These are phyloP conservation scores for Dorcus parallelipipedus DNA, from an alignment of 2,888 invertebrate species.

Conservation along the genomic window DNA sequence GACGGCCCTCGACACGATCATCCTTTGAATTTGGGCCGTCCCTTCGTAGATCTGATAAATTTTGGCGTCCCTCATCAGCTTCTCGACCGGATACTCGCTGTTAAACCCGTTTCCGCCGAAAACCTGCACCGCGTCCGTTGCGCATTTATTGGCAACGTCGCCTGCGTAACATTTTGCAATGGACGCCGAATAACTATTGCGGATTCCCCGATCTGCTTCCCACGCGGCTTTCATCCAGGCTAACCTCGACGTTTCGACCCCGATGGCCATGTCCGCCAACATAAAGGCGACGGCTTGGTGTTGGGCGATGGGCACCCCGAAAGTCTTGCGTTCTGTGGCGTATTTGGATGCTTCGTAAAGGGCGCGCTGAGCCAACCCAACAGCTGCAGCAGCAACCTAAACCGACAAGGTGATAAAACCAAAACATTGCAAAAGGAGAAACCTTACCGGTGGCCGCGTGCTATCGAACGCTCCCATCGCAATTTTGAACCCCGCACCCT, in stretches of 20 bases:
- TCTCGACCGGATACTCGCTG: constrained; percentile 96
- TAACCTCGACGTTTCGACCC: constrained; percentile 80
- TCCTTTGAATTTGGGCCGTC: constrained; percentile 92
- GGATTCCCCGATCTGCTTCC: constrained; percentile 79
- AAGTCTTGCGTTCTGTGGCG: constrained; percentile 86
- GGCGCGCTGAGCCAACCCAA: constrained; percentile 85
- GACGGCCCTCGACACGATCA: constrained; percentile 82
- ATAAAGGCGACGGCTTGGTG: constrained; percentile 92
- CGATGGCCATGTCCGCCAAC: constrained; percentile 93
- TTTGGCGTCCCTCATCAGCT: constrained; percentile 97
- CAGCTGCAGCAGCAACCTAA: constrained; percentile 81
- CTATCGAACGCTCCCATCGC: constrained; percentile 97
- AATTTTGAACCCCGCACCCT: constrained; percentile 94
- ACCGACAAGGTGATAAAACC: no score
- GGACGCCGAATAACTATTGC: constrained; percentile 84
- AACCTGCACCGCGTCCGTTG: constrained; percentile 56
- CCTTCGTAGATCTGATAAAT: constrained; percentile 99
- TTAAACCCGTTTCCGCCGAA: constrained; percentile 97
- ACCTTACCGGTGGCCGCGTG: constrained; percentile 81
- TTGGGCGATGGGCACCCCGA: constrained; percentile 76
- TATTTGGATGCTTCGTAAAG: constrained; percentile 92
- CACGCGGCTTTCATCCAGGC: constrained; percentile 84
- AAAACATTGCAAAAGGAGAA: no score
- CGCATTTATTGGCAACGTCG: constrained; percentile 85
- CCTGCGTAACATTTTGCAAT: constrained; percentile 91